Conservation (phyloP, 2,888 invertebrate genomes). For the Aphodius sticticus region DNA sequence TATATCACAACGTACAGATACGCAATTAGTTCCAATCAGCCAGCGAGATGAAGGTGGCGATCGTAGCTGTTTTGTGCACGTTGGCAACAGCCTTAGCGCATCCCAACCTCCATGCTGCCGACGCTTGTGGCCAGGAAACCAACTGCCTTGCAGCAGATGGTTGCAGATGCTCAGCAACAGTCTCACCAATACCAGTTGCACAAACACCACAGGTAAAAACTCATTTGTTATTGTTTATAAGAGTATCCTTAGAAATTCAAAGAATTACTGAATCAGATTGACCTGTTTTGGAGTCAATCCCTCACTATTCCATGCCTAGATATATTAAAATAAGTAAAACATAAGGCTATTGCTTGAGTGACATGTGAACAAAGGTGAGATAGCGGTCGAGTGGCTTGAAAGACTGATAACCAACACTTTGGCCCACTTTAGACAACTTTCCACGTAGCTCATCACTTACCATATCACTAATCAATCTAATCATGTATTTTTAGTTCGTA, state of each 20-base stretch:
- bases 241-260: too few relatives aligned
- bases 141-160: constrained; percentile 41
- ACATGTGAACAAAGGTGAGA: too few relatives aligned
- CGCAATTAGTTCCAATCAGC: background rate
- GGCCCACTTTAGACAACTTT: too few relatives aligned
- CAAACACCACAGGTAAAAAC: constrained; percentile 42
- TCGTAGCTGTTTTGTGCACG: constrained; percentile 12
- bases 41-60: background rate
- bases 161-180: constrained; percentile 41
- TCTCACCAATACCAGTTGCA: constrained; percentile 36
- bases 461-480: background rate
- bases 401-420: too few relatives aligned
- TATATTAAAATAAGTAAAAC: too few relatives aligned
- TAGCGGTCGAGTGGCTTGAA: too few relatives aligned
- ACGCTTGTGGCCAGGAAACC: constrained; percentile 6
- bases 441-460: background rate
- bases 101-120: constrained; percentile 20
- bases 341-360: too few relatives aligned
- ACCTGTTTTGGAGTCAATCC: too few relatives aligned
- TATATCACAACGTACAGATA: background rate
- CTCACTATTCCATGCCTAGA: too few relatives aligned
- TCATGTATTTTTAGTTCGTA: constrained; percentile 65
- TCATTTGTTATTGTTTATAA: too few relatives aligned
- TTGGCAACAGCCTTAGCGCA: constrained; percentile 26
- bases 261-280: too few relatives aligned